These are phyloP conservation scores for Ailurus styani DNA, from an alignment of 2,113 vertebrate genomes.

Conservation along the genomic window DNA sequence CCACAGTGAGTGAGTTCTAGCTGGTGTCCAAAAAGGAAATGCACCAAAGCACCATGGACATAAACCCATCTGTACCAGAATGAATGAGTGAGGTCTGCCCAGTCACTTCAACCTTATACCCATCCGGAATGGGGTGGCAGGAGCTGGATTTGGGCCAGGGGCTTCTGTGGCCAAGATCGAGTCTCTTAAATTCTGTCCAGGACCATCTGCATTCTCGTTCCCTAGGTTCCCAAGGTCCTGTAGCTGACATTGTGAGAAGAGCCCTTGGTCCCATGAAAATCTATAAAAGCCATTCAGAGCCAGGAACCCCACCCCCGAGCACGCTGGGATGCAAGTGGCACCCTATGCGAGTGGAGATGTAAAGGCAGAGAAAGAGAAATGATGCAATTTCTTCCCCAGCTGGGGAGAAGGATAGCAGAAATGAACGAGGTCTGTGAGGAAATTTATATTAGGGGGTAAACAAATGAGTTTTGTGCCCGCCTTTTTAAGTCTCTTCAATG, in stretches of 20 bases:
- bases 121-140: too few species aligned
- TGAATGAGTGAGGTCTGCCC: neutral
- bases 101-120: neutral
- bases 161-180: neutral
- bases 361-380: conserved; percentile 77
- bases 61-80: neutral
- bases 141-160: neutral
- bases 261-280: neutral
- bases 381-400: conserved; percentile 77
- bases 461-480: conserved; percentile 80
- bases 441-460: conserved; percentile 80
- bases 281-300: neutral
- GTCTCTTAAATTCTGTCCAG: neutral
- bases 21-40: conserved; percentile 71
- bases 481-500: conserved; percentile 75
- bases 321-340: conserved; percentile 65
- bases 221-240: neutral
- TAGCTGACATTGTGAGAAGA: neutral
- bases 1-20: conserved; percentile 60
- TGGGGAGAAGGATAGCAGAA: conserved; percentile 79
- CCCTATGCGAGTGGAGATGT: conserved; percentile 44
- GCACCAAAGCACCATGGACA: conserved; percentile 49
- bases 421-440: conserved; percentile 72
- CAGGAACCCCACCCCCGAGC: neutral
- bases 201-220: neutral